Base-by-base conservation (phyloP, 2,888 invertebrate species). In the Cephus pulcher region DNA sequence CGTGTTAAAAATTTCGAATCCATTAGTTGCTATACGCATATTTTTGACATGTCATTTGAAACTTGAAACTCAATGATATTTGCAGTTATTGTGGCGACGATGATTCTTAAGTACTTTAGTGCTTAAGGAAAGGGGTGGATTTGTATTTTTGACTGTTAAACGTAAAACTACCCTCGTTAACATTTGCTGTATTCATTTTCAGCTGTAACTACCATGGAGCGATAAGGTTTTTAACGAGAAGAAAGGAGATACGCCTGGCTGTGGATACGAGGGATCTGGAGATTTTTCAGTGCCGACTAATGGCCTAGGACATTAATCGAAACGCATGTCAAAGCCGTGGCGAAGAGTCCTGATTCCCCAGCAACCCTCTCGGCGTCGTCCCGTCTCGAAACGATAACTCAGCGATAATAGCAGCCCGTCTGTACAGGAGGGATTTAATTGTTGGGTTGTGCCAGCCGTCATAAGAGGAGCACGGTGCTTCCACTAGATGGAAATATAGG, bases 361-460 rank as follows among this genome's bases (percentile, higher is more conserved):
- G 81, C 75, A 83, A 82, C 80, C 80, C 76, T 80, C 82, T 34
- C 68, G 68, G 40, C 40, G 37, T 34, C 68, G 81, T 75, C 76
- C 40, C 37, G 40, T 74, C 76, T 75, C 69, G 76, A 76, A 74
- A 89, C 89, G 87, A 90, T 89, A 90, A 89, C 88, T 89, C 89
- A 86, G 84, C 86, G 87, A 87, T 90, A 90, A 90, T 90, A 86
- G 87, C 87, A 88, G 87, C 82, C 87, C 86, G 87, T 88, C 87
- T 83, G 84, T 87, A 84, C 84, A 83, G 86, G 84, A 86, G 85
- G 85, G 88, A 88, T 89, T 90, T 89, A 90, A 90, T 90, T 88
- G 89, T 89, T 88, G 86, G 89, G 88, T 89, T 87, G 88, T 80
- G 79, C 82, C 82, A 84, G 85, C 85, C 88, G 87, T 88, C 88